phyloP scores from a whole-genome alignment of 2,797 vertebrate genomes.

The Hephaestus fuliginosus region DNA sequence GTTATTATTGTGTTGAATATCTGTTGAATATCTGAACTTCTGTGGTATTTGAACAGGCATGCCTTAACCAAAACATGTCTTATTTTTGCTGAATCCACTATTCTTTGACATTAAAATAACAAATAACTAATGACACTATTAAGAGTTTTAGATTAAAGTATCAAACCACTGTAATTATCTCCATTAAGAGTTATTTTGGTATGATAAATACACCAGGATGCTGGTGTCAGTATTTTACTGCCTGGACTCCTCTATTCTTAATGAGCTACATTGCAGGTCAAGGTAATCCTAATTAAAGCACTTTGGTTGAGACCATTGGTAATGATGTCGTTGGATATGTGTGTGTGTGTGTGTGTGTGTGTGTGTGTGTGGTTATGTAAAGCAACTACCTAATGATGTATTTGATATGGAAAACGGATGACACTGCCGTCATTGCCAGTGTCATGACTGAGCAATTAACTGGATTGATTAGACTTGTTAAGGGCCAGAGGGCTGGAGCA shows the following conservation, averaged over 20 bases:
- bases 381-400: conserved; percentile 75
- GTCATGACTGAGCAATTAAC: conserved; percentile 73
- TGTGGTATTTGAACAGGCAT: background rate
- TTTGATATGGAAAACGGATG: conserved; percentile 76
- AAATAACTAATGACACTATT: conserved; percentile 28
- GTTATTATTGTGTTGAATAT: conserved; percentile 1
- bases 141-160: conserved; percentile 36
- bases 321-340: conserved; percentile 63
- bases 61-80: background rate
- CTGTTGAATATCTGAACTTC: background rate
- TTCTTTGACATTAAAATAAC: background rate
- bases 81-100: background rate
- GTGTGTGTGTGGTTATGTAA: conserved; percentile 50
- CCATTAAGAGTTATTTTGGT: conserved; percentile 44
- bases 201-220: conserved; percentile 41
- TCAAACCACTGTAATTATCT: conserved; percentile 44
- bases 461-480: conserved; percentile 77
- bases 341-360: conserved; percentile 1
- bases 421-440: conserved; percentile 65
- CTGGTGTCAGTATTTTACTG: conserved; percentile 20
- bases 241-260: conserved; percentile 46
- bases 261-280: conserved; percentile 76
- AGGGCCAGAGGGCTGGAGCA: conserved; percentile 44
- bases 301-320: conserved; percentile 69
- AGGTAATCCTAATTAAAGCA: conserved; percentile 77